phyloP scores from a whole-genome alignment of 2,113 vertebrate genomes.

The western clawed frog (Xenopus tropicalis) region DNA sequence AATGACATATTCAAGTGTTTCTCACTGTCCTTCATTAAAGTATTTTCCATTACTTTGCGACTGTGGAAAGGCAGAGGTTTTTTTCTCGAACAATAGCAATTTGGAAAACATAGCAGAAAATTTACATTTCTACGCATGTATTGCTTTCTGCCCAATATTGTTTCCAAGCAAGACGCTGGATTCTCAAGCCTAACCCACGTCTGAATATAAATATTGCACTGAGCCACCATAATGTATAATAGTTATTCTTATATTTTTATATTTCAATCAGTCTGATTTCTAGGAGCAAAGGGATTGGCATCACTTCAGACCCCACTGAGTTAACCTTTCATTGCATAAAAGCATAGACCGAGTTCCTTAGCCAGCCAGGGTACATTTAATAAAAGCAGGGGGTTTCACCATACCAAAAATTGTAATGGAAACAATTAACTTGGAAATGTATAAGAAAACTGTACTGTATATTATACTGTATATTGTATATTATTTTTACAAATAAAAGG shows the following conservation, averaged over 20 bases:
- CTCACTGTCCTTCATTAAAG: conserved; percentile 8
- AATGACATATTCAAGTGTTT: conserved; percentile 15
- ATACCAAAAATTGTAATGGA: too few relatives aligned
- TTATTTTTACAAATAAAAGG: too few relatives aligned
- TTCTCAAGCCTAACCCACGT: not conserved
- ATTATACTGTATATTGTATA: too few relatives aligned
- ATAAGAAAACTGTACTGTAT: too few relatives aligned
- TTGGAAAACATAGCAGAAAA: conserved; percentile 21
- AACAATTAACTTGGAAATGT: too few relatives aligned
- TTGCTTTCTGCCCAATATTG: conserved; percentile 29
- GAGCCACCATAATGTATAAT: conserved; percentile 25
- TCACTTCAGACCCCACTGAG: too few relatives aligned
- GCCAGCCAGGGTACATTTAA: too few relatives aligned
- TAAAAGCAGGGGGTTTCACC: too few relatives aligned
- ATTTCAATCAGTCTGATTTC: too few relatives aligned
- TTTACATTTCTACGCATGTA: conserved; percentile 32
- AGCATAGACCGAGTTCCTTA: too few relatives aligned
- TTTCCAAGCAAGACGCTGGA: conserved; percentile 5
- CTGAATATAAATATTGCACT: accelerated
- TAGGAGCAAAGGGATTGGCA: too few relatives aligned
- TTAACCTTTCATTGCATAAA: too few relatives aligned
- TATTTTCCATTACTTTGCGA: conserved; percentile 35
- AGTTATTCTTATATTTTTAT: not conserved
- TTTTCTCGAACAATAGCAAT: conserved; percentile 31
- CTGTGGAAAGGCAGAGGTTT: conserved; percentile 21